Percentiles rank a stretch among this genome's conserved stretches.
These are phyloP conservation scores for Hesperia comma DNA, from an alignment of 2,888 invertebrate genomes.

Conservation along the genomic window DNA sequence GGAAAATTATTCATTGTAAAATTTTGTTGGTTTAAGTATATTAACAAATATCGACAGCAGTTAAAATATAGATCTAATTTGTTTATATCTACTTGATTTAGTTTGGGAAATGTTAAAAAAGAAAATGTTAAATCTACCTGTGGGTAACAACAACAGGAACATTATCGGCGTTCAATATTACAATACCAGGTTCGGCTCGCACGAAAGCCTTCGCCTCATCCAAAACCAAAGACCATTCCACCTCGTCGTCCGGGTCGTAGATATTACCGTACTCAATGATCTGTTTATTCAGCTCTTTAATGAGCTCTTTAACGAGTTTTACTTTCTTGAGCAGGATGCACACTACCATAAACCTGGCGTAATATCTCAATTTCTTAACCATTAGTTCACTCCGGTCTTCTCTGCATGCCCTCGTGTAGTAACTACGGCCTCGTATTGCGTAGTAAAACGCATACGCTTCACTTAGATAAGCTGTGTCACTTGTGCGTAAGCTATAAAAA, in stretches of 20 bases:
- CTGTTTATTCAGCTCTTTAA: conserved; percentile 95
- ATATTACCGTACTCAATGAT: conserved; percentile 97
- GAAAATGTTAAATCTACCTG: conserved; percentile 84
- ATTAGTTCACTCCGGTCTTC: conserved; percentile 97
- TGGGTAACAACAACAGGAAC: conserved; percentile 94
- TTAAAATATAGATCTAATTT: too few species aligned
- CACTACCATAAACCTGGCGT: conserved; percentile 98
- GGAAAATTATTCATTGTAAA: conserved; percentile 40
- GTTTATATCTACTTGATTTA: too few species aligned
- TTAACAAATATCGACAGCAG: too few species aligned
- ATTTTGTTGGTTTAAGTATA: too few species aligned
- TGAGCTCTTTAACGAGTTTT: conserved; percentile 95
- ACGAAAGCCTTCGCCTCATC: conserved; percentile 98
- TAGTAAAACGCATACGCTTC: conserved; percentile 98
- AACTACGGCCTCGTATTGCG: conserved; percentile 96
- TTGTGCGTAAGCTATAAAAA: conserved; percentile 91
- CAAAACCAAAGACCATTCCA: conserved; percentile 97
- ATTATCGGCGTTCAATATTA: conserved; percentile 94
- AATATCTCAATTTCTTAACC: conserved; percentile 98
- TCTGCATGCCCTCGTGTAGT: conserved; percentile 96
- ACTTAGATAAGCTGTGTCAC: conserved; percentile 97
- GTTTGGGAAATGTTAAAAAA: too few species aligned
- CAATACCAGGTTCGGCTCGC: conserved; percentile 94
- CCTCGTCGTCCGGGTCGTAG: conserved; percentile 98
- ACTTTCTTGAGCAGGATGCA: conserved; percentile 96